Conservation (phyloP, 2,113 vertebrate genomes). For the Centropus unirufus region DNA sequence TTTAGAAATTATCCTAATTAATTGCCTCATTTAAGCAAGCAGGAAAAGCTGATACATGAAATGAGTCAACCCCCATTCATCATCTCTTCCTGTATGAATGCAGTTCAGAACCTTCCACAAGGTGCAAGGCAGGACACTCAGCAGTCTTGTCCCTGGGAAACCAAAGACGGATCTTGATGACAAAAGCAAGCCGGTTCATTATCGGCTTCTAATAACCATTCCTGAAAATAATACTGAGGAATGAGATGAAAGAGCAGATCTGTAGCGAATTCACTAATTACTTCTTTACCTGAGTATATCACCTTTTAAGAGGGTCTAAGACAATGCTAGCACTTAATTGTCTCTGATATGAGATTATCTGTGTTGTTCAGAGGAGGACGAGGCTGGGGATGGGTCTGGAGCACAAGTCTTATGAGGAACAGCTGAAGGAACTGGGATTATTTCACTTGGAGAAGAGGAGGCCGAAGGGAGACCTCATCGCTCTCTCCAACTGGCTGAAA, state of each 20-base stretch:
- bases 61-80: not conserved
- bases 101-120: not conserved
- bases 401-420: no score
- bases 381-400: no score
- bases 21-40: not conserved
- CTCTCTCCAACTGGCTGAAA: no score
- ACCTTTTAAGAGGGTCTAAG: not conserved
- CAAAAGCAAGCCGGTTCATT: not conserved
- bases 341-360: not conserved
- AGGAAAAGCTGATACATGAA: not conserved
- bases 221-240: not conserved
- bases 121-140: not conserved
- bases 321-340: not conserved
- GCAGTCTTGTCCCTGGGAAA: not conserved
- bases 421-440: no score
- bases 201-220: slow-evolving; percentile 22
- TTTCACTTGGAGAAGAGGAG: no score
- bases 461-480: no score
- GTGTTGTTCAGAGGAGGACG: no score
- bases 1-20: not conserved
- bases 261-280: not conserved
- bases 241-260: not conserved
- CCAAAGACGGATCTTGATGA: not conserved
- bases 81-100: not conserved
- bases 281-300: slow-evolving; percentile 23